Evolutionary conservation across 2,888 invertebrate genomes (phyloP), one percentile per base, ranked within the genome.

Genomic region (Drosophila mimetica): DNA sequence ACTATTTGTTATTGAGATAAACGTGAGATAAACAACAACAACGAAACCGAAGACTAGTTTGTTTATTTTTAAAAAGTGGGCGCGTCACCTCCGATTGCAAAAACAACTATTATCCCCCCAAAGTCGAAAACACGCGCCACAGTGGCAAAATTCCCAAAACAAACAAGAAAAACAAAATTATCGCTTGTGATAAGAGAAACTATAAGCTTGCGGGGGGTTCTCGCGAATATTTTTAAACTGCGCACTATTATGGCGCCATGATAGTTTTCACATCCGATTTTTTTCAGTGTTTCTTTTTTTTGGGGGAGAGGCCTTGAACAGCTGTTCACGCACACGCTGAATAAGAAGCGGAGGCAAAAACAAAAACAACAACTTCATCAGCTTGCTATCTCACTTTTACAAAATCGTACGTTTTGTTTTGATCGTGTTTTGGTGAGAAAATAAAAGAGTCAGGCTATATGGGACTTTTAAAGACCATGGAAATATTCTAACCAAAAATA

Each of bases 321-420:
- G 78, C 86, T 86, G 85, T 70, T 77, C 54, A 52, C 36, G 52
- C 25, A 60, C 61, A 61, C 37, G 60, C 25, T 44, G 32, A 47
- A 28, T 55, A 47, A 55, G 72, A 65, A 51, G 66, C 32, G 42
- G 39, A 14, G 41, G n/a, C 20, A 78, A 53, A 52, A 76, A 57
- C 53, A 58, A 72, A 70, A 74, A 64, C 32, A 70, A 20, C 2
- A 70, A 74, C 63, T 51, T 34, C 47, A 48, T 42, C n/a, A 66
- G 74, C 50, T 59, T 72, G 74, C 81, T 75, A 74, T 86, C 90
- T 88, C 89, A 70, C 75, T 90, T 86, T 77, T 57, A 44, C 90
- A 89, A 90, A 90, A 90, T 90, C 91, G 87, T 81, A 90, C 85
- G 91, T 88, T 89, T 86, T 88, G 79, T 83, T 88, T 78, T 80